These are phyloP conservation scores for Poeciliopsis prolifica DNA, from an alignment of 2,113 vertebrate species.

Conservation along the genomic window DNA sequence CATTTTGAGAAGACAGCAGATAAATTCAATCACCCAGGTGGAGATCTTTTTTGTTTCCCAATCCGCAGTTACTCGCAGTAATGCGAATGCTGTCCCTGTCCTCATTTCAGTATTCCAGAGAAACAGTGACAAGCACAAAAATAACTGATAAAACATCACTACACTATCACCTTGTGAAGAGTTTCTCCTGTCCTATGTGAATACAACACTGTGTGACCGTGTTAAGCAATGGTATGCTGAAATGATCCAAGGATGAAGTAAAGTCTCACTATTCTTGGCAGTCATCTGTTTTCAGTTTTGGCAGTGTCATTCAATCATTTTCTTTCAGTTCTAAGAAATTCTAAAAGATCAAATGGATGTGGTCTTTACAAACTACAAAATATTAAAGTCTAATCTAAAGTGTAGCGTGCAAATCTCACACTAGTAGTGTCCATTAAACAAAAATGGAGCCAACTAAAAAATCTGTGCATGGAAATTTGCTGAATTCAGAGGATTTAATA, in stretches of 20 bases:
- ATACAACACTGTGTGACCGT: background rate
- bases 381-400: too few species aligned
- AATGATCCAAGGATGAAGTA: background rate
- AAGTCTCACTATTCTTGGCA: background rate
- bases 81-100: constrained; percentile 31
- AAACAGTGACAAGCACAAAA: constrained; percentile 52
- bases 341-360: too few species aligned
- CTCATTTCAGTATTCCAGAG: constrained; percentile 45
- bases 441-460: too few species aligned
- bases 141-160: constrained; percentile 19
- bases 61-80: constrained; percentile 27
- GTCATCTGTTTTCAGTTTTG: background rate
- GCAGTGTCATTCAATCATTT: background rate
- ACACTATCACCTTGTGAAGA: constrained; percentile 21
- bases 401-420: too few species aligned
- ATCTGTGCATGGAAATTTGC: too few species aligned
- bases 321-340: too few species aligned
- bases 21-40: constrained; percentile 20
- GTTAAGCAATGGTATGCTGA: background rate
- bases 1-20: constrained; percentile 12
- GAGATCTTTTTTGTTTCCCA: constrained; percentile 46
- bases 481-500: too few species aligned
- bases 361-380: too few species aligned
- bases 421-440: too few species aligned
- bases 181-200: constrained; percentile 2